Evolutionary conservation across 2,888 invertebrate genomes (phyloP), one percentile per base, ranked within the genome.

Genomic region (Oxytorus armatus): DNA sequence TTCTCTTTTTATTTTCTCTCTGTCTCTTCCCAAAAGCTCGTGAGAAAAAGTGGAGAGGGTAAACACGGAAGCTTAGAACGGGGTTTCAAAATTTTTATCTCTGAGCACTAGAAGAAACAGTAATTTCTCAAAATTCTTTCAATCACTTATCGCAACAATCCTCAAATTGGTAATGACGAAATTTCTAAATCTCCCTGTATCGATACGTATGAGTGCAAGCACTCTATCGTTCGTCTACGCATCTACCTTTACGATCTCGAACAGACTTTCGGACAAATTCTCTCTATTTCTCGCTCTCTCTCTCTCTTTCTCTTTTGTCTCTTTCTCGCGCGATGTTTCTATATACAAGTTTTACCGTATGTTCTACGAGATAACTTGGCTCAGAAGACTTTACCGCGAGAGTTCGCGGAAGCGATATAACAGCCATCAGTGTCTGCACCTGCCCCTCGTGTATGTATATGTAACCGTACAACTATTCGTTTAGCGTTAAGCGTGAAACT

Each of bases 401-500:
- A 63, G 29, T 63, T 63, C 25, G 63, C 21, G 7, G 42, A 42
- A 36, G 8, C 39, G 42, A n/a, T 39, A 47, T 42, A n/a, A 63
- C 42, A 42, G 39, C 42, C 39, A 47, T 47, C 42, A 47, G 25
- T 36, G 25, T 53, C 11, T 11, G 25, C n/a, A 23, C 11, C n/a
- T 47, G 18, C 16, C 7, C 21, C 2, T 16, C 5, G 16, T 14
- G 47, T 14, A 14, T 14, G 47, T 42, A 11, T 25, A 14, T 10
- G 25, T n/a, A 53, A n/a, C n/a, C 36, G 14, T 16, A 47, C n/a
- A 49, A 55, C 55, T 55, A n/a, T 33, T 59, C 21, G 39, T 16
- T 16, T n/a, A 57, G 23, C 14, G 8, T 57, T 33, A 11, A 57
- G 29, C 33, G 1, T 4, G 8, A 33, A 57, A 57, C 36, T 18